Evolutionary conservation across 2,797 vertebrate genomes (phyloP).

Genomic region (Pantherophis alleghaniensis): DNA sequence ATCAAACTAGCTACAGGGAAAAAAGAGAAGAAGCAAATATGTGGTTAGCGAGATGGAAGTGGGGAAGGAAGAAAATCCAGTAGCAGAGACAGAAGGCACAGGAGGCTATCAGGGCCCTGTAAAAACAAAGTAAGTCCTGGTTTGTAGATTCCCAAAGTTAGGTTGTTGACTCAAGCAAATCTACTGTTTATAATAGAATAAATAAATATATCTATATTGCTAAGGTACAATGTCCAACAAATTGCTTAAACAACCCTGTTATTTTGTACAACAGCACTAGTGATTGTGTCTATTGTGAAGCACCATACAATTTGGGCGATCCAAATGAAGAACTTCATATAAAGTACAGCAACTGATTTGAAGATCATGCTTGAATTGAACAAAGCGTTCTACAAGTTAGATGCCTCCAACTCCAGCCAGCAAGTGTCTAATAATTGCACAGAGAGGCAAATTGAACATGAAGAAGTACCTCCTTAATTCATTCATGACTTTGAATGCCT

Average conservation of each 20-base stretch:
- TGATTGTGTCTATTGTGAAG: background rate
- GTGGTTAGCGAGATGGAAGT: background rate
- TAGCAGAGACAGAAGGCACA: background rate
- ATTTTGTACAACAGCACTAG: background rate
- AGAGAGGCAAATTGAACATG: constrained; percentile 35
- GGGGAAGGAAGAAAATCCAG: background rate
- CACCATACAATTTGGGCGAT: background rate
- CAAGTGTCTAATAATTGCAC: constrained; percentile 22
- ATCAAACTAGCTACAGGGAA: background rate
- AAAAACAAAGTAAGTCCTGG: background rate
- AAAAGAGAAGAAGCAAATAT: background rate
- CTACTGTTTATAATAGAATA: background rate
- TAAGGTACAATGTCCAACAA: background rate
- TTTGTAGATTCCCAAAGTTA: background rate
- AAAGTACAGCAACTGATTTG: background rate
- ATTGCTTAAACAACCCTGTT: background rate
- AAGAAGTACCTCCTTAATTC: constrained; percentile 86
- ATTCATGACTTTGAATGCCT: constrained; percentile 95
- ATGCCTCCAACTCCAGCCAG: background rate
- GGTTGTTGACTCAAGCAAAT: background rate
- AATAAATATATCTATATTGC: background rate
- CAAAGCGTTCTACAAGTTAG: rapidly evolving
- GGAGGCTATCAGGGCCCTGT: background rate
- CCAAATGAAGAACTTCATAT: background rate
- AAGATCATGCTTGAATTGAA: background rate